These are phyloP conservation scores for Micromesistius poutassou DNA, from an alignment of 2,797 vertebrate species.

Conservation along the genomic window DNA sequence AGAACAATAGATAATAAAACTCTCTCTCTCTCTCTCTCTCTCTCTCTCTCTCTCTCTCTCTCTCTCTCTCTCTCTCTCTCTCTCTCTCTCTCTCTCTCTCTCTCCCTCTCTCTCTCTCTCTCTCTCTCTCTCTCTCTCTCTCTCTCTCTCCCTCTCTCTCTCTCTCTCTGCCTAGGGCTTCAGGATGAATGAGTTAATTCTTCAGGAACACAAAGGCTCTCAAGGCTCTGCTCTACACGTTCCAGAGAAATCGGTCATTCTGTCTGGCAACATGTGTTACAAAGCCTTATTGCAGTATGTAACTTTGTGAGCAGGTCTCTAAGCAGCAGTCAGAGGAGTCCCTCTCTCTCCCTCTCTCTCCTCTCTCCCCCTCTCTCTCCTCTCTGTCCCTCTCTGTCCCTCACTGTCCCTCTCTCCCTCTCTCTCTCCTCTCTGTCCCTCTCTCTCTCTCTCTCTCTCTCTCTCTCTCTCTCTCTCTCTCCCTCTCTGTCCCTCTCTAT, in stretches of 20 bases:
- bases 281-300: background rate
- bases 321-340: background rate
- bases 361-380: too few species aligned
- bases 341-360: background rate
- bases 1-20: too few species aligned
- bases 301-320: background rate
- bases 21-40: background rate
- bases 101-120: constrained; percentile 31
- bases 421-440: too few species aligned
- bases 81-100: background rate
- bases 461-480: too few species aligned
- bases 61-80: too few species aligned
- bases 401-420: too few species aligned
- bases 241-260: constrained; percentile 31
- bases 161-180: constrained; percentile 58
- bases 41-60: too few species aligned
- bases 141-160: constrained; percentile 65
- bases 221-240: constrained; percentile 70
- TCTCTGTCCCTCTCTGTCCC: too few species aligned
- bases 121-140: constrained; percentile 48
- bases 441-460: too few species aligned
- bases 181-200: constrained; percentile 83
- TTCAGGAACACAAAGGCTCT: constrained; percentile 80
- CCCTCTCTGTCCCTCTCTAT: too few species aligned
- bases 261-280: background rate